Base-by-base conservation (phyloP, 1,140 invertebrate genomes). In the Drosophila persimilis region DNA sequence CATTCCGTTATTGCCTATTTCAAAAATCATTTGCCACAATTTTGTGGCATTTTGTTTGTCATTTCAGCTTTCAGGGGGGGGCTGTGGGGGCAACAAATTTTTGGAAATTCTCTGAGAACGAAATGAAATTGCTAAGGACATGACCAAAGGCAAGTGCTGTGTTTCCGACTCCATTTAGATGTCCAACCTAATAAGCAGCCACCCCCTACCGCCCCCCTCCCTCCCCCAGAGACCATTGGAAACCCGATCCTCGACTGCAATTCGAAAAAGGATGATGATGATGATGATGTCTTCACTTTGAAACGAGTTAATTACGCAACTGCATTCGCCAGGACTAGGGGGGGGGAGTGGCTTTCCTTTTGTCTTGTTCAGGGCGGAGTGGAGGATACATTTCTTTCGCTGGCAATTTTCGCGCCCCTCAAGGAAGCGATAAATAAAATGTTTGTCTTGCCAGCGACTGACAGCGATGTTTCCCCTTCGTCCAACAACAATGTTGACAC, bases 401-500 rank as follows among this genome's bases (percentile, higher is more conserved):
- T 69, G 62, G 52, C 47, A 67, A 17, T 66, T 81, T 77, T 77
- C 71, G 60, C 73, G 69, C 73, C 26, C 67, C 47, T 53, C 52
- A 24, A 50, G 73, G 69, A 86, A 80, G 53, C 56, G 48, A 88
- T 75, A 88, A 86, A 88, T 86, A 85, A 88, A 75, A 58, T 39
- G 83, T 78, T 64, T 61, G 69, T 70, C 73, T 70, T 80, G 66
- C 52, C 43, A n/a, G 71, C 20, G 51, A 63, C 62, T 69, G 77
- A 77, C 77, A 85, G 60, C 47, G 50, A 0, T 48, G 24, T 77
- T 84, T 61, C 66, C 43, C 61, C 62, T 39, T 41, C 35, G 45
- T 39, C 52, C 31, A 56, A 59, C 66, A 56, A 35, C 51, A 62
- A 53, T 70, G 73, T 65, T 86, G 80, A 86, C 81, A 88, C 79